Conservation (phyloP, 92 coral and sea anemone genomes). For the Galaxea fascicularis region DNA sequence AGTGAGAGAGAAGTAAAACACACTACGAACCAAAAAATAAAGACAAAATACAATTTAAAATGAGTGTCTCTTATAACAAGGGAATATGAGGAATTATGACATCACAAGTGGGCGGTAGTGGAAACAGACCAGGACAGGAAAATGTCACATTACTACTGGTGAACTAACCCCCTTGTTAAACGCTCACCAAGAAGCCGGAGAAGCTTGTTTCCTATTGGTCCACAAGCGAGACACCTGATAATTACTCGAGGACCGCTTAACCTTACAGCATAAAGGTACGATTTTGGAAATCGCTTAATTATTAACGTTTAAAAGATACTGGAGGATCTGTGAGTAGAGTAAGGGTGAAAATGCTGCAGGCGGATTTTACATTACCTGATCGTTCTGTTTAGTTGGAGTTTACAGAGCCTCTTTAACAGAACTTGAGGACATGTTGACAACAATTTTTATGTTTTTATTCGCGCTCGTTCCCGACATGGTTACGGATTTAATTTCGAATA, state of each 20-base stretch:
- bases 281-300: not conserved
- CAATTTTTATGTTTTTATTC: no score
- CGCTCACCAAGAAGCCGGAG: slow-evolving; percentile 8
- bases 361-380: no score
- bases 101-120: slow-evolving; percentile 38
- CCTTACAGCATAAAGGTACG: slow-evolving; percentile 1
- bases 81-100: slow-evolving; percentile 40
- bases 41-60: not conserved
- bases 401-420: no score
- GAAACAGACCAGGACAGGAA: not conserved
- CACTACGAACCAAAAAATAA: slow-evolving; percentile 3
- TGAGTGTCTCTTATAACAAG: not conserved
- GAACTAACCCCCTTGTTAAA: slow-evolving; percentile 22
- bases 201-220: slow-evolving; percentile 14
- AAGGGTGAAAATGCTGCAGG: no score
- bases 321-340: no score
- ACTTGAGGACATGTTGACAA: no score
- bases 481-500: no score
- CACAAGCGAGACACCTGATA: slow-evolving; percentile 35
- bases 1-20: not conserved
- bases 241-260: slow-evolving; percentile 16
- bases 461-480: no score
- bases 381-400: no score
- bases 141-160: slow-evolving; percentile 38
- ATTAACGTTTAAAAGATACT: not conserved